phyloP scores from a whole-genome alignment of 2,113 vertebrate species.

The Phyllostomus discolor region DNA sequence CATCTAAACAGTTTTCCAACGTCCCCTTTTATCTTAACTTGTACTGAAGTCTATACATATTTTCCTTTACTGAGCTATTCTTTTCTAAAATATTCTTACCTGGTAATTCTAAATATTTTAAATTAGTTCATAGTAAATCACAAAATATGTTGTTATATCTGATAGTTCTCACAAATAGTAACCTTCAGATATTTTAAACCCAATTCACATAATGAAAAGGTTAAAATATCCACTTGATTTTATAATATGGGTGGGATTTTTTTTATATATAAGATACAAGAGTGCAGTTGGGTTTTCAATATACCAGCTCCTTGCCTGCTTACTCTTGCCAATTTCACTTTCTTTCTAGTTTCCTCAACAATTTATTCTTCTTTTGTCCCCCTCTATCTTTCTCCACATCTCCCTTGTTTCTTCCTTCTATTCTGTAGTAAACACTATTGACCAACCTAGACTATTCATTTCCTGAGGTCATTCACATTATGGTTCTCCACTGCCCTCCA shows the following conservation, averaged over 20 bases:
- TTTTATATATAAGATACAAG: not conserved
- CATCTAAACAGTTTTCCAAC: not conserved
- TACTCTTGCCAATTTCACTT: not conserved
- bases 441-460: not conserved
- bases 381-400: not conserved
- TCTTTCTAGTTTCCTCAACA: not conserved
- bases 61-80: not conserved
- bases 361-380: not conserved
- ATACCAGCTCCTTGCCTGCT: not conserved
- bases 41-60: not conserved
- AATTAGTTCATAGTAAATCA: not conserved
- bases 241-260: not conserved
- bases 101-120: not conserved
- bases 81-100: not conserved
- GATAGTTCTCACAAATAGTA: not conserved
- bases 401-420: not conserved
- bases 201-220: not conserved
- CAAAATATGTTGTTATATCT: not conserved
- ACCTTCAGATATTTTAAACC: not conserved
- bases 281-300: not conserved
- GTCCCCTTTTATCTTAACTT: not conserved
- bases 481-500: not conserved
- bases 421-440: not conserved
- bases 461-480: not conserved
- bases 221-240: not conserved